Percentiles rank a stretch among this genome's conserved stretches.
These are phyloP conservation scores for Siphamia tubifer DNA, from an alignment of 2,113 vertebrate genomes.

Conservation along the genomic window DNA sequence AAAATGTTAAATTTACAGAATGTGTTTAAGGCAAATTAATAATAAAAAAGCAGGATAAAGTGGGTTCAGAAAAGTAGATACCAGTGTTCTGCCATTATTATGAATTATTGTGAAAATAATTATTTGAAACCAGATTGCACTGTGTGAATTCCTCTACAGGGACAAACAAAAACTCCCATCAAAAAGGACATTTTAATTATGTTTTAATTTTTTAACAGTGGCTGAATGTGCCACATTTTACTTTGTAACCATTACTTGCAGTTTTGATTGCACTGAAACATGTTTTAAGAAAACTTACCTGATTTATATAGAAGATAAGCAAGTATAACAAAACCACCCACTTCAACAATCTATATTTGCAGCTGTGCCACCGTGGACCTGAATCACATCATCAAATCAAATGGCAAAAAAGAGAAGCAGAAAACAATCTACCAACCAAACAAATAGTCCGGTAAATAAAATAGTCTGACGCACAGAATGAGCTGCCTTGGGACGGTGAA, in stretches of 20 bases:
- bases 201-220: not conserved
- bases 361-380: constrained; percentile 2
- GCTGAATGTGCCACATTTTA: not conserved
- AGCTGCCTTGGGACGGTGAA: constrained; percentile 58
- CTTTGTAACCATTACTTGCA: not conserved
- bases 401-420: not conserved
- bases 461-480: constrained; percentile 47
- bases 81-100: too few relatives aligned
- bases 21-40: too few relatives aligned
- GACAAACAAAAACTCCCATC: not conserved
- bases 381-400: constrained; percentile 51
- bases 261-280: not conserved
- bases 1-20: too few relatives aligned
- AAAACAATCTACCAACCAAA: constrained; percentile 39
- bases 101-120: not conserved
- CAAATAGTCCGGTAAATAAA: constrained; percentile 63
- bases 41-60: too few relatives aligned
- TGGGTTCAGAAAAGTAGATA: too few relatives aligned
- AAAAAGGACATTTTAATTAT: not conserved
- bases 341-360: constrained; percentile 9
- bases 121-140: not conserved
- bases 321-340: not conserved
- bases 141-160: not conserved
- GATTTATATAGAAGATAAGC: not conserved
- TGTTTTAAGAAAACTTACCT: not conserved